Percentiles rank a stretch among this genome's conserved stretches.
Conservation (phyloP, 2,888 invertebrate species). For the Itoplectis maculator region DNA sequence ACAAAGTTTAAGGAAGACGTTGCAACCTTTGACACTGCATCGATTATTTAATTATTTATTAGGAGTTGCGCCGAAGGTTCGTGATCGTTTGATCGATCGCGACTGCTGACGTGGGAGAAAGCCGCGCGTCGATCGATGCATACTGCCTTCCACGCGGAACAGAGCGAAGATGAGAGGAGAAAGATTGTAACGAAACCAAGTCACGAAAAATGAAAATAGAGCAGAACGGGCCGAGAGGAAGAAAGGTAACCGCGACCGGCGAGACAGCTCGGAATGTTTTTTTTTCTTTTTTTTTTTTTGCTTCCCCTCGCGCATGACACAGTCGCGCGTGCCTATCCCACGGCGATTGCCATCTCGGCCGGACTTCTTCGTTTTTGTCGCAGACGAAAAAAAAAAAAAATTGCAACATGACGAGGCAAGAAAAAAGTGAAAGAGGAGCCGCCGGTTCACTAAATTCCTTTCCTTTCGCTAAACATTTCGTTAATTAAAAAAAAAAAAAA, state of each 20-base stretch:
- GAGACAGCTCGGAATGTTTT: slow-evolving; percentile 14
- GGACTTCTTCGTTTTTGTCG: slow-evolving; percentile 26
- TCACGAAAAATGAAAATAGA: slow-evolving; percentile 53
- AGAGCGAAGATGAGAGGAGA: slow-evolving; percentile 1
- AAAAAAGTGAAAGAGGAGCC: slow-evolving; percentile 27
- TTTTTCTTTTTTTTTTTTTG: too few relatives aligned
- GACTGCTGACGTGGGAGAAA: slow-evolving; percentile 53
- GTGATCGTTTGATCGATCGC: slow-evolving; percentile 58
- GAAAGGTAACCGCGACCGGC: slow-evolving; percentile 26
- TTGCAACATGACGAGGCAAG: slow-evolving; percentile 29
- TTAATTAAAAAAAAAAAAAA: not conserved
- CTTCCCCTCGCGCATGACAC: slow-evolving; percentile 1
- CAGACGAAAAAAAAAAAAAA: slow-evolving; percentile 33
- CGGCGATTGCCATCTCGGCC: slow-evolving; percentile 46
- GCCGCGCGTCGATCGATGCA: slow-evolving; percentile 17
- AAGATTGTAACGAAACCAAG: slow-evolving; percentile 44
- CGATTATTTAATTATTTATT: slow-evolving; percentile 5
- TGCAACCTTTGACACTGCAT: not conserved
- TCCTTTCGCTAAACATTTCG: slow-evolving; percentile 37
- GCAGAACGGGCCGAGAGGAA: slow-evolving; percentile 29
- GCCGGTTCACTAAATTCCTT: slow-evolving; percentile 54
- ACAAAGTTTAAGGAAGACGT: not conserved
- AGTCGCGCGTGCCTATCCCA: slow-evolving; percentile 50
- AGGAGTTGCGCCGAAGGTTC: too few relatives aligned
- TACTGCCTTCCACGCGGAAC: slow-evolving; percentile 1